Evolutionary conservation across 2,113 vertebrate genomes (phyloP), one percentile per base, ranked within the genome.

Genomic region (Pteronura brasiliensis): DNA sequence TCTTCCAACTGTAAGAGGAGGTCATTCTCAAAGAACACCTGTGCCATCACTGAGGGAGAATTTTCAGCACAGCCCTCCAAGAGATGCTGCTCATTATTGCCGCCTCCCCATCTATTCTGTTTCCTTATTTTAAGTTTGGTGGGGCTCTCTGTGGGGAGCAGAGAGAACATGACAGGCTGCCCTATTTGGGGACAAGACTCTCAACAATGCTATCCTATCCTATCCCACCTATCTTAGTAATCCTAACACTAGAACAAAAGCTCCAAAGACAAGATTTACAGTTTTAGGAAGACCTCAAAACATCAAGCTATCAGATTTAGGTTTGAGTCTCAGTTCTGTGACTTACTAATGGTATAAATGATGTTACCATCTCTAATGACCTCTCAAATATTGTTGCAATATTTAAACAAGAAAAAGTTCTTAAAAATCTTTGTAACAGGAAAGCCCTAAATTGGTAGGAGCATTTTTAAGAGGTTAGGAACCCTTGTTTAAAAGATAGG

Each of bases 401-500:
- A 88, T 85, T 88, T 47, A 59, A 90, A 52, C 65, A 95, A 52
- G 27, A 74, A 31, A 55, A 74, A 67, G 17, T 59, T 29, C 63
- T 94, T 83, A 63, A 94, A 95, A 18, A 76, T 91, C 13, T 49
- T 76, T 59, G 47, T 77, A 39, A 65, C 8, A 76, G 15, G 55
- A 52, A 83, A 80, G 36, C 34, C 31, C 67, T 87, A 63, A 90
- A 49, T 87, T 89, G 61, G 10, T 67, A 87, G 1, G 13, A 36
- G 25, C 55, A 72, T 88, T 95, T 85, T 88, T 69, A 96, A 83
- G 34, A 95, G 15, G 47, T 69, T 96, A 57, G 71, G 34, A 63
- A 84, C 17, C 9, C 20, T 90, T 63, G 67, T 87, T 86, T 92
- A 90, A 97, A 95, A 87, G 42, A 39, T 17, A 77, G 31, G 61